Evolutionary conservation across 2,113 vertebrate species (phyloP), one percentile per base, ranked within the genome.

Genomic region (Thalassoma bifasciatum): DNA sequence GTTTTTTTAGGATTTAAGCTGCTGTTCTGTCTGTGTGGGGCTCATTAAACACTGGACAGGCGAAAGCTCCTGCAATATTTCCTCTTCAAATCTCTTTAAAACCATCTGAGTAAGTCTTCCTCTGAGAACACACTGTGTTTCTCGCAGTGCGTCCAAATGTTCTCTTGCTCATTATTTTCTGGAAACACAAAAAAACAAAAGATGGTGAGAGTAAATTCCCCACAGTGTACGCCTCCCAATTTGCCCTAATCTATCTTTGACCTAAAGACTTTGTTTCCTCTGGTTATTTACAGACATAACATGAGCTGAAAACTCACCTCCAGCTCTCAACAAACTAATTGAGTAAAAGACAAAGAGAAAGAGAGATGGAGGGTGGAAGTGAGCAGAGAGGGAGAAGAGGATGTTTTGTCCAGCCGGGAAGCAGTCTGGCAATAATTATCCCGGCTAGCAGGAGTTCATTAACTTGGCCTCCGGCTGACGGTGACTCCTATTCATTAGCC

Each of bases 341-440:
- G 79, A 79, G 53, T 79, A 80, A 81, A 59, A 68, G 76, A 74
- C 19, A 23, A 62, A 82, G 64, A 70, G 72, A 57, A 49, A 47
- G 52, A 23, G 61, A 85, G 70, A 84, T 12, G 36, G 38, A 69
- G 78, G 49, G 59, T 4, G 69, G 67, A 71, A 1, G 34, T 13
- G 8, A 37, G 46, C 47, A 23, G 23, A 50, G 19, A 58, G 71
- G 77, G 40, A 69, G 58, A 53, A 58, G 83, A 40, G 26, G 36
- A 58, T 56, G 52, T 78, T 73, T 70, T 72, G 79, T 84, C 76
- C 79, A 62, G 65, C 78, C 51, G 70, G 37, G 68, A 57, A 81
- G 68, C 83, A 86, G 87, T 42, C 84, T 79, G 81, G 75, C 82
- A 80, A 91, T 89, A 92, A 93, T 92, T 91, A 92, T 91, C 82